Base-by-base conservation (phyloP, 2,888 invertebrate species). In the Drosophila mimica region DNA sequence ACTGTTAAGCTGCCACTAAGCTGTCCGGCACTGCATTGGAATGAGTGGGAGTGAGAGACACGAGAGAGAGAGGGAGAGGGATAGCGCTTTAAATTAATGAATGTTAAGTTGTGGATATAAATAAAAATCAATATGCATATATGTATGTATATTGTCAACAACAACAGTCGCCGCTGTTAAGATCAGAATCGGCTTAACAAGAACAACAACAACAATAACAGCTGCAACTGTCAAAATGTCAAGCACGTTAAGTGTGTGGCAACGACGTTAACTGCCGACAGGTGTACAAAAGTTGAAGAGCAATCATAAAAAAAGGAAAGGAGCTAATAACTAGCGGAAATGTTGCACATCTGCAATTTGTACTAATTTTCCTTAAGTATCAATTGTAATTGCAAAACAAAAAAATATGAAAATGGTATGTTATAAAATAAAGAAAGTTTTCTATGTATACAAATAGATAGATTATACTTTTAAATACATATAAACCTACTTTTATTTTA, bases 61-160 rank as follows among this genome's bases (percentile, higher is more conserved):
- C 25, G 33, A 33, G 2, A 20, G 13, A 13, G 34, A 34, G 13
- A 34, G 34, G 13, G 52, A 31, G 20, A 17, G n/a, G 4, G 33
- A 34, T 20, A 11, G 25, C 34, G 61, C 64, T 60, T 65, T 77
- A 61, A 81, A 61, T 78, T 77, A 71, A 77, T 77, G 76, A 77
- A 60, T 49, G 48, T 69, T 57, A 75, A 52, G 58, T 69, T 49
- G 56, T 59, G 52, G 61, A 31, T 46, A 66, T 74, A 76, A 57
- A 63, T 74, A 65, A 64, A 46, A 74, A 64, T 74, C 74, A 56
- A 64, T 64, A 38, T 31, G 43, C 38, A 46, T 9, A 38, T 25
- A 25, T 25, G 25, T 25, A 2, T 25, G 25, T 25, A 25, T 28
- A 40, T 36, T 49, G 36, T 36, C 46, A 67, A 38, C 28, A 62